A percentile compares a stretch with the other conserved stretches of the same genome.
Conservation (phyloP, 2,797 vertebrate species). For the Lithobates pipiens region DNA sequence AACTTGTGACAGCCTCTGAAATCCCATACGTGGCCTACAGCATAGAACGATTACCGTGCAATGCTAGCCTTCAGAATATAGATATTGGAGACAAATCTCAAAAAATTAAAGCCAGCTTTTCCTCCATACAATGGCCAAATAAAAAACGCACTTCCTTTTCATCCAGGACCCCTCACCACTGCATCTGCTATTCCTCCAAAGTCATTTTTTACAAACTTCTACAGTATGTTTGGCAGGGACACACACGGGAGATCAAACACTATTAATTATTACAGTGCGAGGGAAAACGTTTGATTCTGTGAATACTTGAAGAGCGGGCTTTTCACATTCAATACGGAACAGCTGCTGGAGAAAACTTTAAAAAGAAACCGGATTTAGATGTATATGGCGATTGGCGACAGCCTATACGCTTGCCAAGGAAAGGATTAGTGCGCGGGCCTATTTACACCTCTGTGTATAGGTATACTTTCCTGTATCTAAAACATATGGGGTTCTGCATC, state of each 20-base stretch:
- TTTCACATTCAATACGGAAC: slow-evolving; percentile 39
- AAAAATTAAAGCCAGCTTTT: slow-evolving; percentile 13
- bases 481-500: no score
- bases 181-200: slow-evolving; percentile 34
- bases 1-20: no score
- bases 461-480: no score
- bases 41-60: no score
- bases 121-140: background rate
- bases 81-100: background rate
- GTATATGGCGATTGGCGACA: background rate
- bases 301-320: slow-evolving; percentile 21
- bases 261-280: slow-evolving; percentile 55
- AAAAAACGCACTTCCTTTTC: background rate
- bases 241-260: slow-evolving; percentile 54
- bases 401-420: background rate
- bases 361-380: slow-evolving; percentile 11
- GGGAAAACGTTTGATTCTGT: slow-evolving; percentile 50
- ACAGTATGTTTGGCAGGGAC: slow-evolving; percentile 40
- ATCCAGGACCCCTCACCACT: background rate
- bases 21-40: no score
- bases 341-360: slow-evolving; percentile 35
- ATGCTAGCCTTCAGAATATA: no score
- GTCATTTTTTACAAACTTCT: slow-evolving; percentile 32
- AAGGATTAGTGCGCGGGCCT: background rate
- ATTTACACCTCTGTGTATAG: no score